Conservation (phyloP, 2,888 invertebrate species). For the Acrobeloides nanus region DNA sequence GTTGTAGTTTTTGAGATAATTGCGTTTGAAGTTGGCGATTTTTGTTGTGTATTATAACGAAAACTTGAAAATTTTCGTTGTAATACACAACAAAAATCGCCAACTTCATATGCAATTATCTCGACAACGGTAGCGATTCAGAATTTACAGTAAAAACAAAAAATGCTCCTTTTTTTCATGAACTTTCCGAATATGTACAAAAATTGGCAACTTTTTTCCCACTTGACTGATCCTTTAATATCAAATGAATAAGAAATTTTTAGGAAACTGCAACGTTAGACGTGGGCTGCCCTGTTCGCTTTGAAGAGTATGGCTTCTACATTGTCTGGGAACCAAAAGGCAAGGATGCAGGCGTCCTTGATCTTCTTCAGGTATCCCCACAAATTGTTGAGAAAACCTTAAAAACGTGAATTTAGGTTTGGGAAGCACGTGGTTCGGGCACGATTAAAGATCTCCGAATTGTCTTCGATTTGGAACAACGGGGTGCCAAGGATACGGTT, state of each 20-base stretch:
- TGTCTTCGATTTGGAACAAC: constrained; percentile 67
- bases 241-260: constrained; percentile 11
- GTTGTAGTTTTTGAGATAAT: too few species aligned
- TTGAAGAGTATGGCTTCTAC: constrained; percentile 60
- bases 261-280: constrained; percentile 50
- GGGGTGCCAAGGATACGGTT: constrained; percentile 67
- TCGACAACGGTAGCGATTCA: too few species aligned
- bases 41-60: constrained; percentile 3
- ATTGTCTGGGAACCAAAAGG: constrained; percentile 59
- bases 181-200: too few species aligned
- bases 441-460: constrained; percentile 71
- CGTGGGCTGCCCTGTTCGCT: constrained; percentile 56
- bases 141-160: too few species aligned
- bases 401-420: constrained; percentile 23
- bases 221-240: constrained; percentile 7
- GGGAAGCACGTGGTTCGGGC: constrained; percentile 45
- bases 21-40: too few species aligned
- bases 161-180: too few species aligned
- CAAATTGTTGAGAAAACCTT: not conserved
- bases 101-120: too few species aligned
- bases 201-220: constrained; percentile 5
- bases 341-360: constrained; percentile 91
- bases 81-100: too few species aligned
- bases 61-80: too few species aligned
- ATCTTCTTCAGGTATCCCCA: constrained; percentile 95